Base-by-base conservation (phyloP, 1,140 invertebrate species). In the Lepidurus apus region DNA sequence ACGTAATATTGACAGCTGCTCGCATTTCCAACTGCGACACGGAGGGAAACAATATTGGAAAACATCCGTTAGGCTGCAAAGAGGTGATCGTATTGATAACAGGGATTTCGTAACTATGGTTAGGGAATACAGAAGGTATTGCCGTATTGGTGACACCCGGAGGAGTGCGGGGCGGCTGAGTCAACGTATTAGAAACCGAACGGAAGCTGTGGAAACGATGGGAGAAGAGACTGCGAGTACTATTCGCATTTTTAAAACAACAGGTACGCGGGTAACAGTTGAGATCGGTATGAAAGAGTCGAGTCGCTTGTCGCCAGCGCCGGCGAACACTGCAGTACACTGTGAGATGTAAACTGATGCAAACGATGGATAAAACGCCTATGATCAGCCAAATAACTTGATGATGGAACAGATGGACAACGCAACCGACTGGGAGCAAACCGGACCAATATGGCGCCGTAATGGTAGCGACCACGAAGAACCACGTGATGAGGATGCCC, bases 1-100 rank as follows among this genome's bases (percentile, higher is more conserved):
- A 21, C 21, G 53, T 65, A 7, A 65, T 65, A 65, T 65, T 65
- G 9, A 65, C 53, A 13, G 53, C 53, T 9, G 53, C 53, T 65
- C 53, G n/a, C 53, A 65, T 65, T 65, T 65, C 53, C 53, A 65
- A 65, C 4, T 65, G 53, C 21, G 53, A 65, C 6, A 65, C 53
- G 21, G 53, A 47, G 10, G 45, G 53, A 21, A 4, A 65, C 53
- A 65, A 65, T 0, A 65, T 21, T n/a, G 53, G 53, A 21, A 65
- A 21, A 65, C 53, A 65, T 5, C 53, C 53, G 53, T 17, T 65
- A 7, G 53, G n/a, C 1, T 65, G 53, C 0, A 1, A 21, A 7
- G 53, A 7, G 21, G 21, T 13, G 13, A 65, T 21, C 8, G 7
- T 0, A 65, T 17, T 13, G 8, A 21, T 65, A n/a, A 13, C 53